Percentiles rank a stretch among this genome's conserved stretches.
Conservation (phyloP, 2,113 vertebrate genomes). For the Nothobranchius furzeri region DNA sequence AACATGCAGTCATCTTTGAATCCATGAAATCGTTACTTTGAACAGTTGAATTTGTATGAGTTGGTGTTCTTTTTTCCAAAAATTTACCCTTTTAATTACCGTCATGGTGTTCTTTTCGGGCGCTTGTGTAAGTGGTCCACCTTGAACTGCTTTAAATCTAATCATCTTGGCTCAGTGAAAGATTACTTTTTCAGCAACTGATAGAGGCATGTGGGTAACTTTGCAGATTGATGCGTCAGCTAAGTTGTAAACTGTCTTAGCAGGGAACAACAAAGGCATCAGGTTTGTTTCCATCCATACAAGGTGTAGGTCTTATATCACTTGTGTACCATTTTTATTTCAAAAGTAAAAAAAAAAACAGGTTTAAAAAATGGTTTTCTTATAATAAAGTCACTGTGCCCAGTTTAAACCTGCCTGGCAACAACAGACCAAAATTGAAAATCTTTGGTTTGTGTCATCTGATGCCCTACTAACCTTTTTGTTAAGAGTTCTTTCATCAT, state of each 20-base stretch:
- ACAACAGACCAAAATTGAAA: conserved; percentile 59
- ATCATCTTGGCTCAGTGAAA: conserved; percentile 20
- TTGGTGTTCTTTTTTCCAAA: conserved; percentile 7
- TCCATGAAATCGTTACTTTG: background rate
- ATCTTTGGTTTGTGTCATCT: conserved; percentile 56
- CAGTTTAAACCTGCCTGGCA: conserved; percentile 53
- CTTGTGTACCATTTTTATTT: background rate
- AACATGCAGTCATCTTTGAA: background rate
- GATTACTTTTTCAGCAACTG: conserved; percentile 25
- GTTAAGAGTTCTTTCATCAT: conserved; percentile 63
- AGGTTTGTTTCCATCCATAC: conserved; percentile 13
- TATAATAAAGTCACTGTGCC: conserved; percentile 35
- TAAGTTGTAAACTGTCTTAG: conserved; percentile 14
- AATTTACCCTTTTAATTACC: conserved; percentile 55
- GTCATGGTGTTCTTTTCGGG: conserved; percentile 18
- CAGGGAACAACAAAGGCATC: conserved; percentile 1
- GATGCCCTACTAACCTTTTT: conserved; percentile 61
- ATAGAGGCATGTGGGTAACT: conserved; percentile 17
- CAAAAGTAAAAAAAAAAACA: conserved; percentile 37
- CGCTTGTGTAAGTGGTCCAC: conserved; percentile 49
- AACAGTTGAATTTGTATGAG: background rate
- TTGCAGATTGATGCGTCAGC: conserved; percentile 20
- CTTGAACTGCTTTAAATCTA: conserved; percentile 38
- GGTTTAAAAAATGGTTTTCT: conserved; percentile 16
- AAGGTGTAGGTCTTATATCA: conserved; percentile 24